Evolutionary conservation across 37 sponge, comb jelly and placozoan genomes (phyloP).

Genomic region (Ephydatia muelleri): DNA sequence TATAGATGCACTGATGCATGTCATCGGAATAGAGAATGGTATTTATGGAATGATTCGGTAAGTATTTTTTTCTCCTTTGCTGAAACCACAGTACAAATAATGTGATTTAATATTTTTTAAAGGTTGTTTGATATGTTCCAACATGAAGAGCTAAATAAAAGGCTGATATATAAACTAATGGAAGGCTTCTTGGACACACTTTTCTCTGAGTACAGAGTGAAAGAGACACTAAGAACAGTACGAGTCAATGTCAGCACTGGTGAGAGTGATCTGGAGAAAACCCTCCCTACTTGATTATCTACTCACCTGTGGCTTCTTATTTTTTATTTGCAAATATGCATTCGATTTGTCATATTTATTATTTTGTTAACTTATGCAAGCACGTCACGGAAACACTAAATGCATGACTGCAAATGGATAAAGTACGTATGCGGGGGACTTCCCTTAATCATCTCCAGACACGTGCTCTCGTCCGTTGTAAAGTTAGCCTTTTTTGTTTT

Average conservation of each 20-base stretch:
- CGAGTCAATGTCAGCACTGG: conserved; percentile 5
- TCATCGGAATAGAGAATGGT: conserved; percentile 46
- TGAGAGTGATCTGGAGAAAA: not conserved
- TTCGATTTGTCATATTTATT: not conserved
- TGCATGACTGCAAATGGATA: too few relatives aligned
- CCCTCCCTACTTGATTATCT: not conserved
- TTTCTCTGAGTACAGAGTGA: conserved; percentile 50
- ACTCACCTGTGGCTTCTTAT: too few relatives aligned
- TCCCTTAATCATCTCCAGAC: too few relatives aligned
- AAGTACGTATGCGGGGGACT: too few relatives aligned
- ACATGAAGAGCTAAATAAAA: conserved; percentile 45
- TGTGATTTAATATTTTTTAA: not conserved
- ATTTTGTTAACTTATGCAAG: not conserved
- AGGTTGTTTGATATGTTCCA: conserved; percentile 68
- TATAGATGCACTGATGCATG: conserved; percentile 55
- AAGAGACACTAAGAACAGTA: conserved; percentile 18
- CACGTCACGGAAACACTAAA: too few relatives aligned
- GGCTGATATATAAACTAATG: conserved; percentile 40
- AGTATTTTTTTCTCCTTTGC: conserved; percentile 8
- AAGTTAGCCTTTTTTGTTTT: too few relatives aligned
- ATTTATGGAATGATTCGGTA: conserved; percentile 51
- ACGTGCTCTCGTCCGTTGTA: too few relatives aligned
- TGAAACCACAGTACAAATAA: not conserved
- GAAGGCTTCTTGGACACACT: conserved; percentile 59
- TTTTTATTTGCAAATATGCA: too few relatives aligned